These are phyloP conservation scores for Apodemus sylvaticus DNA, from an alignment of 2,113 vertebrate species.

Conservation along the genomic window DNA sequence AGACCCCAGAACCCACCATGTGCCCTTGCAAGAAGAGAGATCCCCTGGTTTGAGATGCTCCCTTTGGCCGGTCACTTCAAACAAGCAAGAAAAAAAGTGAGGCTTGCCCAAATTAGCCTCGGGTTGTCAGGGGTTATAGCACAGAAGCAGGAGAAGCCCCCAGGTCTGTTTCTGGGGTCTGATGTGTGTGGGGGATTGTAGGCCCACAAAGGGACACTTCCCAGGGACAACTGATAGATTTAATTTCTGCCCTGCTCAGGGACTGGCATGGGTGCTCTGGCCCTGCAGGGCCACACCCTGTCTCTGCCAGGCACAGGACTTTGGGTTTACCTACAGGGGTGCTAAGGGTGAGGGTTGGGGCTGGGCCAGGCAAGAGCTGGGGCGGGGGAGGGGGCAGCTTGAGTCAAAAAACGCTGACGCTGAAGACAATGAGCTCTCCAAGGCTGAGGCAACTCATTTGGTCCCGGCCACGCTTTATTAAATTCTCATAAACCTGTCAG, in stretches of 20 bases:
- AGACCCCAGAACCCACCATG: neutral
- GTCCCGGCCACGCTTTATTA: constrained; percentile 92
- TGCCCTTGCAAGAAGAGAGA: neutral
- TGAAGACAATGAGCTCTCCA: constrained; percentile 80
- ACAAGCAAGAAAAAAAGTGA: neutral
- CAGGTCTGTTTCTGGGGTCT: neutral
- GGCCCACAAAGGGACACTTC: neutral
- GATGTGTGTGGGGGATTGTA: too few species aligned
- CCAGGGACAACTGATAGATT: neutral
- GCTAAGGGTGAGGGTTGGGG: neutral
- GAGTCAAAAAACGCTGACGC: constrained; percentile 80
- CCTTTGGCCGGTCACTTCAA: neutral
- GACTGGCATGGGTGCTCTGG: neutral
- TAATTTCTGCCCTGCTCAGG: neutral
- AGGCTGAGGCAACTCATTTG: constrained; percentile 87
- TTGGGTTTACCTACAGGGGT: constrained; percentile 61
- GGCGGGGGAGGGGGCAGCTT: constrained; percentile 49
- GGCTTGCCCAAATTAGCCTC: neutral
- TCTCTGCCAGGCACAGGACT: neutral
- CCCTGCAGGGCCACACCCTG: neutral
- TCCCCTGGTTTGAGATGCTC: neutral
- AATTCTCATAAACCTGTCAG: constrained; percentile 93
- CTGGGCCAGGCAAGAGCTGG: constrained; percentile 34
- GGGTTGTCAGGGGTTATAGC: neutral
- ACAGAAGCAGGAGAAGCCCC: neutral